phyloP scores from a whole-genome alignment of 2,113 vertebrate genomes.

The Sinocyclocheilus maitianheensis region DNA sequence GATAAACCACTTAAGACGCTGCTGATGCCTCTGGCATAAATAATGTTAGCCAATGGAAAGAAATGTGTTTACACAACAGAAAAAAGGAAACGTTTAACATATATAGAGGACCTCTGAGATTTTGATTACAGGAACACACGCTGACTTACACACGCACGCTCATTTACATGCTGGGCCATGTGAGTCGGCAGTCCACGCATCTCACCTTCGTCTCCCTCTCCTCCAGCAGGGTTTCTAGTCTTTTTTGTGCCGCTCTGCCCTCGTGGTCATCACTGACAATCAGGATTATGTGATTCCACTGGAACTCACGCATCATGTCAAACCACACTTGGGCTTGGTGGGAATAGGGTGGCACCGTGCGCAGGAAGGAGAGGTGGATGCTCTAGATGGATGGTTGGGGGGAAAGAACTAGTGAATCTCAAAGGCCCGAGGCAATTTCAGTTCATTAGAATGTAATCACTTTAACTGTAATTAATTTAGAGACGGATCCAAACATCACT shows the following conservation, averaged over 20 bases:
- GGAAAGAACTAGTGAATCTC: neutral
- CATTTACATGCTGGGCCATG: neutral
- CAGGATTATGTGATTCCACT: conserved; percentile 98
- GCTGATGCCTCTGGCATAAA: conserved; percentile 82
- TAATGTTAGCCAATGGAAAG: conserved; percentile 84
- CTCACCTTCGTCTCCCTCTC: conserved; percentile 98
- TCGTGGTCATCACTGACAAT: conserved; percentile 98
- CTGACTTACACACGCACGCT: conserved; percentile 29
- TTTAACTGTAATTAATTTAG: conserved; percentile 45
- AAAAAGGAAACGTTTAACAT: conserved; percentile 68
- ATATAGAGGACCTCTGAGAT: conserved; percentile 77
- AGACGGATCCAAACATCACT: conserved; percentile 6
- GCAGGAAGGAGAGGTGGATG: conserved; percentile 96
- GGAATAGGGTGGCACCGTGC: conserved; percentile 95
- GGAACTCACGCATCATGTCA: conserved; percentile 97
- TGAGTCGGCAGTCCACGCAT: conserved; percentile 32
- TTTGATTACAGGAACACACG: conserved; percentile 62
- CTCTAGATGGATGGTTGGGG: conserved; percentile 76
- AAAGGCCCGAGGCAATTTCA: conserved; percentile 25
- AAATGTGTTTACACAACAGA: conserved; percentile 80
- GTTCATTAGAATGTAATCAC: conserved; percentile 38
- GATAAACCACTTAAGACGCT: conserved; percentile 84
- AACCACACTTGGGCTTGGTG: conserved; percentile 99
- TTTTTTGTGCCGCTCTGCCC: conserved; percentile 95
- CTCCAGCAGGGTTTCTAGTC: conserved; percentile 69